These are phyloP conservation scores for Baccha elongata DNA, from an alignment of 2,888 invertebrate genomes.

Conservation along the genomic window DNA sequence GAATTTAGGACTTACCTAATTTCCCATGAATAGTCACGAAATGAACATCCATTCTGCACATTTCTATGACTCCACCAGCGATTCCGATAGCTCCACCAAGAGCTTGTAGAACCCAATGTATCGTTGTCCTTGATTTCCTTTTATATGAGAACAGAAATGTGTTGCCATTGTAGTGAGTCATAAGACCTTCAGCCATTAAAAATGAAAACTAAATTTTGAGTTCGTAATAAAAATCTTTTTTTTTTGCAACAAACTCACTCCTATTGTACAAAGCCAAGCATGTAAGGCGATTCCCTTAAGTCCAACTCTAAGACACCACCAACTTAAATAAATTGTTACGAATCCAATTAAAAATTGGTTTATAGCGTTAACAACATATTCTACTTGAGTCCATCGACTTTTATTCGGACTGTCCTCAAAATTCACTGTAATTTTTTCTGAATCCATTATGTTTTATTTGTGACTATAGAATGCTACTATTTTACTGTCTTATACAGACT, in stretches of 20 bases:
- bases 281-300: slow-evolving; percentile 77
- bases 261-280: slow-evolving; percentile 80
- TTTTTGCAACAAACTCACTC: slow-evolving; percentile 75
- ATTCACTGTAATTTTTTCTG: slow-evolving; percentile 15
- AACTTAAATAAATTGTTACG: slow-evolving; percentile 79
- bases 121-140: slow-evolving; percentile 79
- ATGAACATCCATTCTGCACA: slow-evolving; percentile 77
- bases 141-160: slow-evolving; percentile 77
- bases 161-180: slow-evolving; percentile 79
- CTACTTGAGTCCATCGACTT: slow-evolving; percentile 37
- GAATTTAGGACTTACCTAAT: slow-evolving; percentile 75
- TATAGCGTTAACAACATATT: slow-evolving; percentile 76
- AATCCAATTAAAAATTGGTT: slow-evolving; percentile 81
- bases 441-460: slow-evolving; percentile 13
- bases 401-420: neutral
- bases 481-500: neutral
- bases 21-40: slow-evolving; percentile 77
- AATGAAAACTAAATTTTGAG: slow-evolving; percentile 77
- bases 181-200: slow-evolving; percentile 80
- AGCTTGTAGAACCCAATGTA: slow-evolving; percentile 79
- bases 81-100: slow-evolving; percentile 79
- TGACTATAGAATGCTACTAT: neutral
- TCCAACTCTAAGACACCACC: slow-evolving; percentile 77
- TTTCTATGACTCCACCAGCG: slow-evolving; percentile 78
- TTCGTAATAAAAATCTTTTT: neutral